Conservation (phyloP, 2,113 vertebrate species). For the Callionymus lyra region DNA sequence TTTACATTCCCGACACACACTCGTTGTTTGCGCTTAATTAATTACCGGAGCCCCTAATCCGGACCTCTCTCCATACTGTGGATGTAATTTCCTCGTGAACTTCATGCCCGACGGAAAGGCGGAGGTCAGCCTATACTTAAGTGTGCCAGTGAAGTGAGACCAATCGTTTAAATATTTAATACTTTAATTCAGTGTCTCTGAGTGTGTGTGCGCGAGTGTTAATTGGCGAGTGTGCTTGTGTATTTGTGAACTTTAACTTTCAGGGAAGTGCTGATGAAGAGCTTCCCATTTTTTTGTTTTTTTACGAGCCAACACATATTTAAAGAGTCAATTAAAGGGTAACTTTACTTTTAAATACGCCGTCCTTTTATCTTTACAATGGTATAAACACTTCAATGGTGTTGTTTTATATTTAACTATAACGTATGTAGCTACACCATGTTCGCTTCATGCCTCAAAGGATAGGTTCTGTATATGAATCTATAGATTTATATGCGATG, state of each 20-base stretch:
- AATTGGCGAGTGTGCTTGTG: neutral
- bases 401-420: no score
- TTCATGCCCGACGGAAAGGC: constrained; percentile 12
- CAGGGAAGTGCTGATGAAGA: no score
- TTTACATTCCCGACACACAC: neutral
- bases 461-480: no score
- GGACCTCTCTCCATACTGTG: constrained; percentile 15
- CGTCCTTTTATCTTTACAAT: neutral
- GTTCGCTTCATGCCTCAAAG: no score
- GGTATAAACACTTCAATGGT: no score
- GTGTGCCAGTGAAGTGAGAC: constrained; percentile 18
- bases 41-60: constrained; percentile 19
- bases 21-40: constrained; percentile 24
- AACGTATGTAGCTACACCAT: no score
- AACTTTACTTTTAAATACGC: neutral
- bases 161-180: constrained; percentile 30
- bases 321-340: neutral
- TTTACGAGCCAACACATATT: no score
- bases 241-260: no score
- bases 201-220: constrained; percentile 5
- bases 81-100: constrained; percentile 12
- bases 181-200: constrained; percentile 9
- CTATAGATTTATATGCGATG: no score
- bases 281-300: no score
- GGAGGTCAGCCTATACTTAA: constrained; percentile 16